These are phyloP conservation scores for Bucorvus abyssinicus DNA, from an alignment of 2,797 vertebrate species.

Conservation along the genomic window DNA sequence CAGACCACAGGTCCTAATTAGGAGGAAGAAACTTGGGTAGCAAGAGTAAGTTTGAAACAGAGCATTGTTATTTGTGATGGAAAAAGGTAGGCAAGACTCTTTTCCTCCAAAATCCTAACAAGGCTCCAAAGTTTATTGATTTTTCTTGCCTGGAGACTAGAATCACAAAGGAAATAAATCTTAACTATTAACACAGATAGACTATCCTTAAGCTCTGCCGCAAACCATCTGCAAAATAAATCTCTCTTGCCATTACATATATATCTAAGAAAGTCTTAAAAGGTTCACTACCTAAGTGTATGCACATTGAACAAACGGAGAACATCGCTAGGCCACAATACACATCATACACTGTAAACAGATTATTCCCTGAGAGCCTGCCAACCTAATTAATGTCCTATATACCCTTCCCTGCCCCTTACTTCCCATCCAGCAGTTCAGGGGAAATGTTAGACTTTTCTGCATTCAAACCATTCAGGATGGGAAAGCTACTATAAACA, in stretches of 20 bases:
- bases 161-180: background rate
- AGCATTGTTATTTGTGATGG: background rate
- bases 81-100: background rate
- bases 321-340: background rate
- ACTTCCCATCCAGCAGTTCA: background rate
- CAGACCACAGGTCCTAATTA: background rate
- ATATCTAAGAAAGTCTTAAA: background rate
- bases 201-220: background rate
- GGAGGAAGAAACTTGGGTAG: background rate
- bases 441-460: background rate
- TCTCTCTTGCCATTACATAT: background rate
- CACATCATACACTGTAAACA: background rate
- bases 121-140: background rate
- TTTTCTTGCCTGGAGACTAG: background rate
- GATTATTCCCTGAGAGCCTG: background rate
- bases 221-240: conserved; percentile 3
- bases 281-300: background rate
- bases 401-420: background rate
- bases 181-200: background rate
- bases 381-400: background rate
- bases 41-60: background rate
- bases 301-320: background rate
- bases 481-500: background rate
- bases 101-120: background rate
- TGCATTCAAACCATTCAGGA: background rate